Percentiles rank a stretch among this genome's conserved stretches.
phyloP scores from a whole-genome alignment of 2,888 invertebrate species.

The Andrena minutula region DNA sequence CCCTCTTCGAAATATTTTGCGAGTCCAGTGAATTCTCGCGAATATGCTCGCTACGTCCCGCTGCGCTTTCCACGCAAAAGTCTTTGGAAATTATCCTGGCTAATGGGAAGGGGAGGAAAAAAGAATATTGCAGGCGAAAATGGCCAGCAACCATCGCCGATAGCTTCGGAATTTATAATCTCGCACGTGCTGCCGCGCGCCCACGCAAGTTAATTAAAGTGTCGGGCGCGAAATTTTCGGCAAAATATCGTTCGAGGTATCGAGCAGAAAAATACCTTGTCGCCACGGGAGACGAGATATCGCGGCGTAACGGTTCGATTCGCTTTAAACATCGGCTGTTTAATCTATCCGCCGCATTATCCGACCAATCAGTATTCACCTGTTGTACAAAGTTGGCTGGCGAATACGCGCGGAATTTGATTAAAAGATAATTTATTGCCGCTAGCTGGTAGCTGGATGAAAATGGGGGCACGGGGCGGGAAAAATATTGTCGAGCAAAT shows the following conservation, averaged over 20 bases:
- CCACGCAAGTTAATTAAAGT: conserved; percentile 67
- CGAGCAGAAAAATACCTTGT: conserved; percentile 16
- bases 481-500: conserved; percentile 43
- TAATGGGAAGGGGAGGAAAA: background rate
- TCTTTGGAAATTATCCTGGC: conserved; percentile 19
- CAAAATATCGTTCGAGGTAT: conserved; percentile 27
- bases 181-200: conserved; percentile 44
- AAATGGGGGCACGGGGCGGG: background rate
- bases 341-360: conserved; percentile 22
- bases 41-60: background rate
- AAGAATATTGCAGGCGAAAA: conserved; percentile 13
- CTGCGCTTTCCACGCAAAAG: background rate
- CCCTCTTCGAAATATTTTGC: background rate
- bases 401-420: conserved; percentile 11
- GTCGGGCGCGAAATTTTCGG: conserved; percentile 31
- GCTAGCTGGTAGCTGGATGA: background rate
- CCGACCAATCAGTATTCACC: conserved; percentile 14
- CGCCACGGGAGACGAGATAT: background rate
- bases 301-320: conserved; percentile 21
- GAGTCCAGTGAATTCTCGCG: background rate
- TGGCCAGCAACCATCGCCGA: conserved; percentile 7
- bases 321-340: conserved; percentile 14
- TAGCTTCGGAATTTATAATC: conserved; percentile 61
- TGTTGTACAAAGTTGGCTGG: background rate
- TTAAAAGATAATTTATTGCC: conserved; percentile 44